Evolutionary conservation across 2,113 vertebrate genomes (phyloP).

Genomic region (Cairina moschata): DNA sequence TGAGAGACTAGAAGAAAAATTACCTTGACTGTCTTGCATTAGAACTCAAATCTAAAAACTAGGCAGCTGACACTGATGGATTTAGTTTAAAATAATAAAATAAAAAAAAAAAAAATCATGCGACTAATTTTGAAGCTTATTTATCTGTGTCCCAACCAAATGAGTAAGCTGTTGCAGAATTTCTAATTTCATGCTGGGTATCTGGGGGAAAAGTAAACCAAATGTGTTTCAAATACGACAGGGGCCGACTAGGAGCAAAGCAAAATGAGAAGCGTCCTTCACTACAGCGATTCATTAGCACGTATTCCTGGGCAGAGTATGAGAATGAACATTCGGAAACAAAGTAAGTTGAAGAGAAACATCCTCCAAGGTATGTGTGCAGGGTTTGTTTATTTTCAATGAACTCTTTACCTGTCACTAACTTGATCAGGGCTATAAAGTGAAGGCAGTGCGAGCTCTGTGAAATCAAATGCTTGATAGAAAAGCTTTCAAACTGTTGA

Average conservation of each 20-base stretch:
- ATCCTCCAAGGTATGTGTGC: too few relatives aligned
- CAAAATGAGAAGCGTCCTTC: slow-evolving; percentile 82
- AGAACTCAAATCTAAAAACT: background rate
- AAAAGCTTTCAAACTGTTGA: background rate
- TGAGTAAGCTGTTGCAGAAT: background rate
- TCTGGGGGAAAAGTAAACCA: background rate
- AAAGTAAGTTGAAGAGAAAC: slow-evolving; percentile 80
- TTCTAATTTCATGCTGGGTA: background rate
- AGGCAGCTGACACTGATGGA: background rate
- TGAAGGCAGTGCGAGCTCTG: background rate
- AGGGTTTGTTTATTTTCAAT: background rate
- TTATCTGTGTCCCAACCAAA: background rate
- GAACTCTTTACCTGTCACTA: background rate
- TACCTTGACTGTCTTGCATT: background rate
- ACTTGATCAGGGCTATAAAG: background rate
- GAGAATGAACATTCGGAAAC: slow-evolving; percentile 79
- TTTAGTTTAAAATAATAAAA: background rate
- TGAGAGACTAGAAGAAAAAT: background rate
- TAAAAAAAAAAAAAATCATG: background rate
- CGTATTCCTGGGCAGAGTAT: slow-evolving; percentile 86
- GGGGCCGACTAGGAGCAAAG: slow-evolving; percentile 83
- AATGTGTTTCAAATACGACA: background rate
- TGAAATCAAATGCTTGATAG: background rate
- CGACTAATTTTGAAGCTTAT: background rate
- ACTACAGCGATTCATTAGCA: slow-evolving; percentile 89